Base-by-base conservation (phyloP, 2,888 invertebrate species). In the Blastobasis lacticolella region DNA sequence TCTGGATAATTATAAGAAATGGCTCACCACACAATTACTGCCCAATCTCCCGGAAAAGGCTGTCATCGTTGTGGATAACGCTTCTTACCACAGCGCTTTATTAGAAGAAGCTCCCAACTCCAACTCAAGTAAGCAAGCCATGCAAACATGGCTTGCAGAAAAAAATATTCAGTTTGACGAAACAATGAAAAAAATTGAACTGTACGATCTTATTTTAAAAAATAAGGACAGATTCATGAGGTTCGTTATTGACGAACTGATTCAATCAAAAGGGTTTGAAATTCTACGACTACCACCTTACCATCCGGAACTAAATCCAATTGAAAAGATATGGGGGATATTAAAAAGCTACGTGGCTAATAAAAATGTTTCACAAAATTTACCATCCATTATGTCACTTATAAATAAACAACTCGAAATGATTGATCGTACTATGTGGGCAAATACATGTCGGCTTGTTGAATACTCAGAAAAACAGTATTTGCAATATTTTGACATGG, bases 21-120 rank as follows among this genome's bases (percentile, higher is more conserved):
- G 69, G 67, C 46, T 71, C 1, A 45, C 54, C 37, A 59, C 54
- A 5, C 56, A 66, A 49, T 50, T 69, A 38, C 49, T 68, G 4
- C 66, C 68, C 9, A 69, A 68, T 50, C 45, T 70, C 23, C 60
- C 61, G 10, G 55, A 56, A 5, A 61, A 57, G 49, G 61, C 64
- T 36, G 63, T 62, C 4, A 55, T 63, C 45, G 60, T 64, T 36
- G 54, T 63, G 36, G 59, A 63, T 37, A 62, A 67, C 54, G 63
- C 64, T 3, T 57, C 67, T 1, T 67, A 67, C 49, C 64, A 69
- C 48, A 70, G 66, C 43, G 57, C 55, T 48, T 53, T 55, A 49
- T 48, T 4, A 6, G 60, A 64, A 45, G 4, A 6, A 5, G 57
- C 57, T 44, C 62, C 63, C 7, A 57, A 54, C 4, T 56, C 63